Evolutionary conservation across 1,140 invertebrate species (phyloP).

Genomic region (Phenacoccus solenopsis): DNA sequence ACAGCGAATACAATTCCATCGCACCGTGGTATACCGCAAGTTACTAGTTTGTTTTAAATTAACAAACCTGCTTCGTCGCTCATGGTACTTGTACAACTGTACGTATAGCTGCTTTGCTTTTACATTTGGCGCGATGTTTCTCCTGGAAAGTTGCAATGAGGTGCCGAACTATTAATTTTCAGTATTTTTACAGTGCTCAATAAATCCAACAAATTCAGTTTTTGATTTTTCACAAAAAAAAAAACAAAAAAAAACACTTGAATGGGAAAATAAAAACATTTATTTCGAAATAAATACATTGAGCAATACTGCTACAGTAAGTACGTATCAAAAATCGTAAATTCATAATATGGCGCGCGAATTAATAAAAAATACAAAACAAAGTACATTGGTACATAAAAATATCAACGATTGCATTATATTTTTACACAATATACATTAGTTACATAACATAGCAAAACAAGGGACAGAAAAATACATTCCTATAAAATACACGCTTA

Average conservation of each 20-base stretch:
- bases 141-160: too few relatives aligned
- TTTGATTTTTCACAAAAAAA: too few relatives aligned
- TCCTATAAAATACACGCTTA: neutral
- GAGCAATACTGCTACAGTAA: constrained; percentile 6
- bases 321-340: neutral
- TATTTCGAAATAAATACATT: constrained; percentile 15
- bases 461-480: neutral
- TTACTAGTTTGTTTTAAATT: neutral
- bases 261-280: neutral
- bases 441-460: neutral
- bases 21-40: neutral
- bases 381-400: neutral
- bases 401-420: neutral
- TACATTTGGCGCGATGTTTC: too few relatives aligned
- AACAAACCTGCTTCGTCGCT: neutral
- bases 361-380: neutral
- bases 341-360: neutral
- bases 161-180: too few relatives aligned
- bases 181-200: too few relatives aligned
- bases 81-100: too few relatives aligned
- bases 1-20: neutral
- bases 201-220: too few relatives aligned
- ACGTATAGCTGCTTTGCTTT: too few relatives aligned
- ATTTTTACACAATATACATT: neutral
- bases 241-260: too few relatives aligned